phyloP scores from a whole-genome alignment of 2,113 vertebrate species.

The Heloderma charlesbogerti region DNA sequence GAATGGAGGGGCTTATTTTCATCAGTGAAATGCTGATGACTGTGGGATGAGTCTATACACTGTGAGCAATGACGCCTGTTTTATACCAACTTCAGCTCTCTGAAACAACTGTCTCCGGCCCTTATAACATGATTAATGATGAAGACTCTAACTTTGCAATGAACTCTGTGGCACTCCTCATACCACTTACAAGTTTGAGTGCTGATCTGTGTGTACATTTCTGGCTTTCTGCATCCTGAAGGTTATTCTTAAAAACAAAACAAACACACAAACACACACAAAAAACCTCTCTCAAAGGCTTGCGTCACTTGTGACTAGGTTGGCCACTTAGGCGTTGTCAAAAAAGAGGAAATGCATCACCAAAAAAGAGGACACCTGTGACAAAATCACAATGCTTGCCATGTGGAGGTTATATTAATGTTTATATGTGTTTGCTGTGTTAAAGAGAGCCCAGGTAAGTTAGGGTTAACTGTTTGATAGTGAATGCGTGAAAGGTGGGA shows the following conservation, averaged over 20 bases:
- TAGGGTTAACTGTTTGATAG: too few species aligned
- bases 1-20: neutral
- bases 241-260: neutral
- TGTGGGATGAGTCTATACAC: neutral
- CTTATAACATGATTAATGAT: neutral
- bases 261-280: too few species aligned
- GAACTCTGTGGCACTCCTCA: neutral
- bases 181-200: neutral
- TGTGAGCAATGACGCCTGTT: neutral
- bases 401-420: too few species aligned
- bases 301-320: too few species aligned
- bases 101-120: neutral
- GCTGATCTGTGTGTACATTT: neutral
- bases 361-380: too few species aligned
- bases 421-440: too few species aligned
- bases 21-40: neutral
- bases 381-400: too few species aligned
- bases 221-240: neutral
- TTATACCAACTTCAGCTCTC: neutral
- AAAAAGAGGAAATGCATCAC: too few species aligned
- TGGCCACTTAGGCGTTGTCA: too few species aligned
- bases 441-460: too few species aligned
- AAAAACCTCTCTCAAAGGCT: neutral
- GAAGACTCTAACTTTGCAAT: neutral
- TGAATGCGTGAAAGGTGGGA: too few species aligned